Evolutionary conservation across 2,113 vertebrate species (phyloP), one percentile per base, ranked within the genome.

Genomic region (Morone chrysops): DNA sequence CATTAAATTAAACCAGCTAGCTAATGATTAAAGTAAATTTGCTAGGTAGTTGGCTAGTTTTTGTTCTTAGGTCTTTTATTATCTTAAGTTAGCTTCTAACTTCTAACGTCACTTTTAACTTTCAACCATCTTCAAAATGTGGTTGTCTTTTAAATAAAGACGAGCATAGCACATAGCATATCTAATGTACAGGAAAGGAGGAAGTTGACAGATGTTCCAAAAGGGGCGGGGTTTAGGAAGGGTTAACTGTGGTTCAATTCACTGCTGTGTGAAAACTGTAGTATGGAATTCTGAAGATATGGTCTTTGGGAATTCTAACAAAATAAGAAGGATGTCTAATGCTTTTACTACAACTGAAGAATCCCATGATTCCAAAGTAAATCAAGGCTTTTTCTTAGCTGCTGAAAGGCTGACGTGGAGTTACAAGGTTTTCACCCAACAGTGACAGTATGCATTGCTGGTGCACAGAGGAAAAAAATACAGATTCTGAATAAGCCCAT

Each of bases 371-470:
- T 62, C 25, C 5, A 47, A 45, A 47, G 54, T 69, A 7, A 41
- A 41, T 36, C 36, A 6, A 56, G 1, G 48, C 25, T 54, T n/a
- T 18, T 68, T 53, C 65, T 60, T 47, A 68, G 70, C 70, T 43
- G 67, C 68, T 71, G 43, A 75, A 68, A 86, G 45, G 61, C 73
- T 61, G 14, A 48, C 5, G 2, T 41, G 40, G 8, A 51, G 48
- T 54, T 60, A 36, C 54, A 43, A 22, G 6, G 59, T 59, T 70
- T 81, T 62, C 50, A 76, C 53, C 22, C 63, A 67, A 66, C 76
- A 78, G 56, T 78, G 73, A 83, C 6, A n/a, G 59, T 54, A 70
- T 70, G 62, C 9, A 11, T 70, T 80, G 70, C 69, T 86, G 75
- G 78, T 78, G 59, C 59, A 83, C 47, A 45, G 13, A 63, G 43